Conservation (phyloP, 2,888 invertebrate species). For the Acleris laterana region DNA sequence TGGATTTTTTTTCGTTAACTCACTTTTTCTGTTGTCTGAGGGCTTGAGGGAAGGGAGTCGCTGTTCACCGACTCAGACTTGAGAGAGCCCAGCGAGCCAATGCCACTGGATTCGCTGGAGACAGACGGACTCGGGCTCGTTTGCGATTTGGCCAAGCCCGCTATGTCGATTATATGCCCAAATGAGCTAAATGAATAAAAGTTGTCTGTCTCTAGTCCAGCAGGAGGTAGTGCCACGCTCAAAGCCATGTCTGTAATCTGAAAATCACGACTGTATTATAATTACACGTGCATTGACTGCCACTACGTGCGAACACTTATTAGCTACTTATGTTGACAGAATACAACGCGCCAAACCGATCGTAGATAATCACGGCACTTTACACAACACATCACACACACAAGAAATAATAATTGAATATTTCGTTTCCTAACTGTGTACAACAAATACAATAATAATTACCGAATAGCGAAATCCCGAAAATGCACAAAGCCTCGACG, state of each 20-base stretch:
- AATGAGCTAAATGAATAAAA: slow-evolving; percentile 79
- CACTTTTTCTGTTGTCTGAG: slow-evolving; percentile 83
- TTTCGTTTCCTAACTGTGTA: slow-evolving; percentile 50
- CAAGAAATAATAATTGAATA: slow-evolving; percentile 49
- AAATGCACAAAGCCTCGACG: slow-evolving; percentile 78
- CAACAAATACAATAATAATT: slow-evolving; percentile 71
- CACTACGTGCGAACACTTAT: slow-evolving; percentile 67
- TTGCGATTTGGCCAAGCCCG: slow-evolving; percentile 77
- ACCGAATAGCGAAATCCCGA: slow-evolving; percentile 80
- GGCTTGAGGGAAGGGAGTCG: slow-evolving; percentile 80
- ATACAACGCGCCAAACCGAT: slow-evolving; percentile 77
- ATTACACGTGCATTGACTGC: slow-evolving; percentile 77
- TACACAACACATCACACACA: slow-evolving; percentile 51
- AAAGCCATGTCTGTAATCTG: slow-evolving; percentile 84
- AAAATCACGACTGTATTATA: slow-evolving; percentile 65
- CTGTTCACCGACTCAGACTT: slow-evolving; percentile 79
- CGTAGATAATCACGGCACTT: slow-evolving; percentile 53
- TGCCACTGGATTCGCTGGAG: slow-evolving; percentile 86
- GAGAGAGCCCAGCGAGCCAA: slow-evolving; percentile 84
- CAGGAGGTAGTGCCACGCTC: slow-evolving; percentile 85
- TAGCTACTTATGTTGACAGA: slow-evolving; percentile 74
- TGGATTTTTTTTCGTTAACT: slow-evolving; percentile 53
- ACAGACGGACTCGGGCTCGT: slow-evolving; percentile 83
- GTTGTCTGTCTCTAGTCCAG: slow-evolving; percentile 82
- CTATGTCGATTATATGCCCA: slow-evolving; percentile 80